Base-by-base conservation (phyloP, 2,113 vertebrate genomes). In the Litocranius walleri region DNA sequence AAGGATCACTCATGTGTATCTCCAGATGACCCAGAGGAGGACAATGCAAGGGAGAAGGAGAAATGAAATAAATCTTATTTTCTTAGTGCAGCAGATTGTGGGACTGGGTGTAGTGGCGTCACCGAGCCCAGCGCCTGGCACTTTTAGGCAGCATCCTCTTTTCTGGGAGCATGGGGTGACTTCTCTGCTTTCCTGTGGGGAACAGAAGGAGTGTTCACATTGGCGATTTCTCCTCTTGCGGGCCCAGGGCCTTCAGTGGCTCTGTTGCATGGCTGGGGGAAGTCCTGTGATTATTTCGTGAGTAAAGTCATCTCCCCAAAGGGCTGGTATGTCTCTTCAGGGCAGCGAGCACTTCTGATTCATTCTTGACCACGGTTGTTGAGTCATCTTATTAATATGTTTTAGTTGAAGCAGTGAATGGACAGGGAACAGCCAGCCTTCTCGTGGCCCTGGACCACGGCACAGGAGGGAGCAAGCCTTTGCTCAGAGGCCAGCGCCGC, bases 391-490 rank as follows among this genome's bases (percentile, higher is more conserved):
- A 56, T 48, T 33, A n/a, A 21, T 40, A 2, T 13, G 27, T 67
- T 25, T 50, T 57, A 19, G 57, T 3, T 15, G 21, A 92, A 17
- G 11, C 21, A 45, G 30, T 85, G 48, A 45, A 33, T 29, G 43
- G 48, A 25, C 14, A 33, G 30, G 71, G 21, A 62, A 13, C 54
- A 16, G 25, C 4, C 17, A 14, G 12, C 33, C 57, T 21, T 30
- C 1, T 30, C 1, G 0, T 12, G 13, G 9, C 33, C 36, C 56
- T 3, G 11, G 27, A 36, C 29, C 59, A 3, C 27, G 4, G 80
- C 25, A 27, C 80, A 64, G 0, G 14, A 2, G n/a, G 15, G 15
- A 2, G 2, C 6, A 12, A 74, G 29, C 27, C 30, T 33, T 25
- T 1, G 1, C 56, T 10, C 6, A 5, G 8, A 7, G 36, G 16